phyloP scores from a whole-genome alignment of 2,797 vertebrate species.

The Lindbergichthys nudifrons region DNA sequence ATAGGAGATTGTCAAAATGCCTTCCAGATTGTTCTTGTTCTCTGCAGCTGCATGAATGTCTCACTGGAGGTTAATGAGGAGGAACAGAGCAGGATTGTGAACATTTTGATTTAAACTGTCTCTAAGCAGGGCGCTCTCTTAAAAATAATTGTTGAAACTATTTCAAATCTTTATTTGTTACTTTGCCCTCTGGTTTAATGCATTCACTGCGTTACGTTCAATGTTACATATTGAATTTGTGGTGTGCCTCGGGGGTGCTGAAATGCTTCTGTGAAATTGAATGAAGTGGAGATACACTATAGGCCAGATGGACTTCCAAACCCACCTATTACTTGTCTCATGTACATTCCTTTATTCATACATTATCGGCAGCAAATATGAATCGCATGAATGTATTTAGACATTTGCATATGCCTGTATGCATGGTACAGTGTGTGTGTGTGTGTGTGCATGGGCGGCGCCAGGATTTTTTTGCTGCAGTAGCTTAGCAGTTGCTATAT shows the following conservation, averaged over 20 bases:
- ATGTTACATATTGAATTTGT: background rate
- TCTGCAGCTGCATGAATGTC: background rate
- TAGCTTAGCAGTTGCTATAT: too few species aligned
- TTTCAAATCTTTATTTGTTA: slow-evolving; percentile 6
- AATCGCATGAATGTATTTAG: background rate
- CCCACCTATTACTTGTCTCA: background rate
- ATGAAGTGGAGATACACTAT: background rate
- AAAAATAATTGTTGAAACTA: slow-evolving; percentile 14
- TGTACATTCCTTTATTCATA: background rate
- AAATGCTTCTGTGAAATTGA: background rate
- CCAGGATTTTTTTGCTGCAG: too few species aligned
- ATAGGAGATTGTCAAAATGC: background rate
- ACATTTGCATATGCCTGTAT: slow-evolving; percentile 3
- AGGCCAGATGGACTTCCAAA: slow-evolving; percentile 2
- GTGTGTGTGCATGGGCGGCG: too few species aligned
- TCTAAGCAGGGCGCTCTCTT: slow-evolving; percentile 5
- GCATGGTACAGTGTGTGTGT: background rate
- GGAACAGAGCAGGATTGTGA: slow-evolving; percentile 3
- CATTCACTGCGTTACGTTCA: background rate
- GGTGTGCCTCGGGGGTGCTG: background rate
- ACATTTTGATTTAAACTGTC: slow-evolving; percentile 6
- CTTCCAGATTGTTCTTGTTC: slow-evolving; percentile 5
- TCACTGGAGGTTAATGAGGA: slow-evolving; percentile 23
- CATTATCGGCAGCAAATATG: background rate
- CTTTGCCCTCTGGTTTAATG: slow-evolving; percentile 8